Base-by-base conservation (phyloP, 2,113 vertebrate genomes). In the Pomatostomus ruficeps region DNA sequence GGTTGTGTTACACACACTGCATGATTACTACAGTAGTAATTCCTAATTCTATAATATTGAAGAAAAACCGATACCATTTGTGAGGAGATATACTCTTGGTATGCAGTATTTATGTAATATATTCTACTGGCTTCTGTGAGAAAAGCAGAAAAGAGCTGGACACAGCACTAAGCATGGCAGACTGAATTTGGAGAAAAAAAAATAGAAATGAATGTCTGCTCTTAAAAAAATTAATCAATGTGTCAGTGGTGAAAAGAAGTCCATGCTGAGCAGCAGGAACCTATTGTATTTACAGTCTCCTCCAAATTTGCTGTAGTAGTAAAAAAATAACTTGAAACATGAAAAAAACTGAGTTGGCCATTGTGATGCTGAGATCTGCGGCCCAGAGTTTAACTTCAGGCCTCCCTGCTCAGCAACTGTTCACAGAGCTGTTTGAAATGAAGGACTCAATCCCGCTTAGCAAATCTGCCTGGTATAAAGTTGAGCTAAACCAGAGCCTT, bases 401-500 rank as follows among this genome's bases (percentile, higher is more conserved):
- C 42, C n/a, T 91, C 88, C 55, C 78, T 71, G 67, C 59, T 73
- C 65, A 86, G 51, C 63, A 88, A 94, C 57, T 62, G 35, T 35
- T 77, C 48, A 76, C 72, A 49, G 48, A 83, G 48, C 87, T 84
- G 38, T 83, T 93, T 91, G 74, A 96, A 93, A 93, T 61, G 70
- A 91, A 90, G 78, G 89, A 79, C 71, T 93, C 46, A 38, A 70
- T 90, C 46, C 67, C 88, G 55, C 93, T 93, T 77, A 80, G 75
- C 45, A 83, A 80, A 93, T 67, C 67, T 83, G 55, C 38, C 33
- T 57, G 63, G 84, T 83, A 96, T 95, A 96, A 95, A 96, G 31
- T 82, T 95, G 93, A 96, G 88, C 88, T 91, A 96, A 96, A 96
- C 88, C 94, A 97, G 91, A 96, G 71, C 85, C 95, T 93, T 94